These are phyloP conservation scores for Chaetops frenatus DNA, from an alignment of 2,113 vertebrate species.

Conservation along the genomic window DNA sequence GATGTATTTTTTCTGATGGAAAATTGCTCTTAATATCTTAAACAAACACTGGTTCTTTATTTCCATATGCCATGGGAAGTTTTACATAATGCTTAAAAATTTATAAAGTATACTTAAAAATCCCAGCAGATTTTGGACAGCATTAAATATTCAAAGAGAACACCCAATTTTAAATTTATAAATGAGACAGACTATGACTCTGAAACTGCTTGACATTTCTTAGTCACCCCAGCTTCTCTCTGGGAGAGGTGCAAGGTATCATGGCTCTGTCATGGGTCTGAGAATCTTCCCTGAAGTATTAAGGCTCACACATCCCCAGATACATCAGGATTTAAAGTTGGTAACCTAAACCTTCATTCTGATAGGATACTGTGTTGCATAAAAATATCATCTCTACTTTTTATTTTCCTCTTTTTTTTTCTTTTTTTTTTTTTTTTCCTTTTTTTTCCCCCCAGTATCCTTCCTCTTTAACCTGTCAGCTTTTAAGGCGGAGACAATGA, in stretches of 20 bases:
- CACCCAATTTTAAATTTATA: background rate
- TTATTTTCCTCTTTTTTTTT: too few relatives aligned
- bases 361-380: background rate
- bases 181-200: background rate
- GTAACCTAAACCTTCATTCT: background rate
- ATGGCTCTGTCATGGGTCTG: background rate
- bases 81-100: background rate
- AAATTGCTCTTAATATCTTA: background rate
- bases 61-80: background rate
- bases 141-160: background rate
- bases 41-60: background rate
- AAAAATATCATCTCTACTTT: background rate
- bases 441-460: fast-evolving
- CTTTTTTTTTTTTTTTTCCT: fast-evolving
- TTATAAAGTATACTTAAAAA: background rate
- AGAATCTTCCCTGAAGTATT: background rate
- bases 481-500: slow-evolving; percentile 1
- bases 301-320: fast-evolving
- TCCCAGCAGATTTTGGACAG: background rate
- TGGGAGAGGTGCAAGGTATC: background rate
- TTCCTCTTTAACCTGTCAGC: background rate
- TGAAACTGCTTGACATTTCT: background rate
- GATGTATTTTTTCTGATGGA: background rate
- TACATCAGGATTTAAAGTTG: background rate
- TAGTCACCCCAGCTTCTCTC: background rate